phyloP scores from a whole-genome alignment of 2,888 invertebrate species.

The Pseudeuparius sepicola region DNA sequence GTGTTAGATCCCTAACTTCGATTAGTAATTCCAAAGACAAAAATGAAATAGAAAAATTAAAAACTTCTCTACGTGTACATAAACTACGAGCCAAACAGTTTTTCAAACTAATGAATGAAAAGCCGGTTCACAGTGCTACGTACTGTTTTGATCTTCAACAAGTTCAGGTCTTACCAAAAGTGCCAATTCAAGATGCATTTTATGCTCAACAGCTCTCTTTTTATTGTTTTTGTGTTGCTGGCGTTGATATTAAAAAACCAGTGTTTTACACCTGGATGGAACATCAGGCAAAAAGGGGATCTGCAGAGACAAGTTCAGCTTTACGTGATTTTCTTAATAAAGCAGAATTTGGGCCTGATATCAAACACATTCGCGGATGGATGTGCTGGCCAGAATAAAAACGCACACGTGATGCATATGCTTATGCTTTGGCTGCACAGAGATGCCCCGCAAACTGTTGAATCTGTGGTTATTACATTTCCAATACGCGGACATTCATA shows the following conservation, averaged over 20 bases:
- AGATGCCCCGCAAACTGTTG: slow-evolving; percentile 21
- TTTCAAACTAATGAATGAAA: slow-evolving; percentile 7
- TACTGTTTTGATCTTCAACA: slow-evolving; percentile 14
- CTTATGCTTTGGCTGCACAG: slow-evolving; percentile 24
- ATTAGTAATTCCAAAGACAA: slow-evolving; percentile 11
- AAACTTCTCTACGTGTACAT: too few species aligned
- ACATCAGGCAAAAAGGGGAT: slow-evolving; percentile 19
- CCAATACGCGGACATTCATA: slow-evolving; percentile 19
- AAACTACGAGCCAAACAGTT: slow-evolving; percentile 3
- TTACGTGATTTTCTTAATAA: slow-evolving; percentile 19
- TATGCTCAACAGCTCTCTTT: slow-evolving; percentile 21
- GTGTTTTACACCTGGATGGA: slow-evolving; percentile 21
- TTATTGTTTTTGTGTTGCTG: slow-evolving; percentile 19
- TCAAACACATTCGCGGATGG: slow-evolving; percentile 17
- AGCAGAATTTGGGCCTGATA: slow-evolving; percentile 14
- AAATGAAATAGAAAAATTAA: slow-evolving; percentile 1
- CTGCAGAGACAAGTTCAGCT: slow-evolving; percentile 19
- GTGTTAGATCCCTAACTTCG: slow-evolving; percentile 13
- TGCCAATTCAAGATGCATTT: slow-evolving; percentile 18
- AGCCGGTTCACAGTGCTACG: slow-evolving; percentile 5
- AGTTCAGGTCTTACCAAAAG: slow-evolving; percentile 15
- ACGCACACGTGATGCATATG: slow-evolving; percentile 21
- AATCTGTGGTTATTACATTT: slow-evolving; percentile 19
- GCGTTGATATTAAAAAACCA: slow-evolving; percentile 15
- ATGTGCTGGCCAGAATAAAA: slow-evolving; percentile 20